Evolutionary conservation across 2,113 vertebrate species (phyloP).

Genomic region (Hemicordylus capensis): DNA sequence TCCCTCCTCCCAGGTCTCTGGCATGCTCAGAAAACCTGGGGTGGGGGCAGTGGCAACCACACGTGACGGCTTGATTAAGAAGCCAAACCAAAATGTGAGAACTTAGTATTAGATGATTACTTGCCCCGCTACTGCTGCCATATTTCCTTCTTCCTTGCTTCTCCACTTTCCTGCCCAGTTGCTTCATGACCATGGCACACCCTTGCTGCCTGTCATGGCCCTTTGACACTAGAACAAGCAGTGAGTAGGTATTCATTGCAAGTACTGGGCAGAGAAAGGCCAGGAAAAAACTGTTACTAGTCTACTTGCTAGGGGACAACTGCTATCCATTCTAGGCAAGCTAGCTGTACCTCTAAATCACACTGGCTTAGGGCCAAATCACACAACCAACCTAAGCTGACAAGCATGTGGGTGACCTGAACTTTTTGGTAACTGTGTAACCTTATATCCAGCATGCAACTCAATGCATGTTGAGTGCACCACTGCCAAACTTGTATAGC

Average conservation of each 20-base stretch:
- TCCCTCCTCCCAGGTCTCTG: background rate
- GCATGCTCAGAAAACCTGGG: background rate
- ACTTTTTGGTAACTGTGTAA: background rate
- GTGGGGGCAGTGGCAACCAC: background rate
- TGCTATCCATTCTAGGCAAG: background rate
- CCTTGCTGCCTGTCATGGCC: background rate
- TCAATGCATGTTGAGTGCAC: background rate
- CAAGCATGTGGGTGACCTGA: background rate
- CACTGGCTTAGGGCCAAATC: background rate
- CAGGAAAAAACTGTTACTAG: background rate
- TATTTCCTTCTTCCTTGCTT: background rate
- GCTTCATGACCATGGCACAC: background rate
- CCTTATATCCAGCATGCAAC: background rate
- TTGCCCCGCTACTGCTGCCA: background rate
- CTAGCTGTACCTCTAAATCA: background rate
- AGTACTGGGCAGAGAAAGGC: background rate
- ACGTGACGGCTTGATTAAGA: background rate
- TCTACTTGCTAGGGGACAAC: background rate
- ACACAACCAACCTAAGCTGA: background rate
- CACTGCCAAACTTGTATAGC: background rate
- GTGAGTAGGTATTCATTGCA: background rate
- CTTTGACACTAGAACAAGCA: background rate
- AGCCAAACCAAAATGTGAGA: background rate
- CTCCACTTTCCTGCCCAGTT: background rate
- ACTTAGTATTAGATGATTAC: background rate